These are phyloP conservation scores for Ceryle rudis DNA, from an alignment of 2,797 vertebrate genomes.

Conservation along the genomic window DNA sequence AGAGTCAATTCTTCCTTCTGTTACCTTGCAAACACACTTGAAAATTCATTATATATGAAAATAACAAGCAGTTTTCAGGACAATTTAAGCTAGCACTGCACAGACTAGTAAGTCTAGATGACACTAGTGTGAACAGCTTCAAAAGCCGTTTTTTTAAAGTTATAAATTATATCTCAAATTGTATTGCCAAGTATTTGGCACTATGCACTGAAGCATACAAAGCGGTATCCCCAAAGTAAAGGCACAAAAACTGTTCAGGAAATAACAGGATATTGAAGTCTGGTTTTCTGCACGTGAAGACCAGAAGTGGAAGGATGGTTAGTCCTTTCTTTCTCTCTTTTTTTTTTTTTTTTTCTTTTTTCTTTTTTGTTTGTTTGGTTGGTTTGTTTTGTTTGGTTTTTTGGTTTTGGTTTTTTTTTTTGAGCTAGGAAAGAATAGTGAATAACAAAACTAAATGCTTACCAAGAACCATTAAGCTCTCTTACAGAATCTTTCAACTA, in stretches of 20 bases:
- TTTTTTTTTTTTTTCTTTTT: not conserved
- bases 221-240: not conserved
- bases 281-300: not conserved
- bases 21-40: not conserved
- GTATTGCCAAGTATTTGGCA: not conserved
- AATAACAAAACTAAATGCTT: not conserved
- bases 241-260: not conserved
- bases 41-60: not conserved
- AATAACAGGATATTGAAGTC: not conserved
- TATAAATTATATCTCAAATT: not conserved
- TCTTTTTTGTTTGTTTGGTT: too few species aligned
- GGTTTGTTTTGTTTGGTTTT: too few species aligned
- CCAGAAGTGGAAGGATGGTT: not conserved
- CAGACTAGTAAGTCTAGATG: not conserved
- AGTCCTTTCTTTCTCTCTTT: not conserved
- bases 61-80: not conserved
- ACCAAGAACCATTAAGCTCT: not conserved
- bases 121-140: not conserved
- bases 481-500: constrained; percentile 1
- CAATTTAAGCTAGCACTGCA: not conserved
- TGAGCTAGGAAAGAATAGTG: too few species aligned
- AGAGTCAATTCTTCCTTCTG: not conserved
- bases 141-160: not conserved
- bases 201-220: not conserved
- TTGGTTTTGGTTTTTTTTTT: too few species aligned